Evolutionary conservation across 1,140 invertebrate genomes (phyloP), one percentile per base, ranked within the genome.

Genomic region (Drosophila melanogaster): DNA sequence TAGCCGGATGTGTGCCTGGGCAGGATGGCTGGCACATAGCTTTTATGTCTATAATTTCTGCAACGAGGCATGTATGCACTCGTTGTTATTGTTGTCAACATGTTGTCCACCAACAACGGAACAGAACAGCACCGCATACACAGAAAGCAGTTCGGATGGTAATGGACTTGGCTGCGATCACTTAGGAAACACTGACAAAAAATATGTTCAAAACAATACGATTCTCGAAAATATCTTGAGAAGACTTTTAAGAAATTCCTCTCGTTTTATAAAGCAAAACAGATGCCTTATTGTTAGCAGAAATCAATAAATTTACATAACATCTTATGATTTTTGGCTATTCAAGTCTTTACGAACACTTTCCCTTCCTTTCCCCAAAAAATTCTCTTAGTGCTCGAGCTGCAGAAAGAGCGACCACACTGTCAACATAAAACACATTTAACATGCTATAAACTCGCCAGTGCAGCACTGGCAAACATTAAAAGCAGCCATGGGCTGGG

Each of bases 61-160:
- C 57, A 77, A 76, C 60, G 66, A 71, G 69, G 65, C 59, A 71
- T 80, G 78, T 59, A 56, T 81, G 73, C 69, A 57, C 30, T 51
- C 61, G 78, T 64, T 60, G 66, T 67, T 84, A 77, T 83, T 84
- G 81, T 74, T 85, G 81, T 85, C 81, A 85, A 80, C 81, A 85
- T 85, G 81, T 65, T 86, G 81, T 80, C 77, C 73, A 75, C 38
- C 77, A 81, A 85, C 81, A 84, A 73, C 76, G 3, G 40, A 6
- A 67, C 61, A 33, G 59, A 33, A 43, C 65, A 38, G 64, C 19
- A 43, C 37, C 26, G 44, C 35, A 30, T 50, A 44, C 41, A 72
- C 43, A 47, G 66, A 55, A 56, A 24, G 24, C 64, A 47, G 66
- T 46, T 47, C 15, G 49, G 64, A 46, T 55, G 59, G 35, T 46